phyloP scores from a whole-genome alignment of 1,140 invertebrate genomes.

The Drosophila ohnishii region DNA sequence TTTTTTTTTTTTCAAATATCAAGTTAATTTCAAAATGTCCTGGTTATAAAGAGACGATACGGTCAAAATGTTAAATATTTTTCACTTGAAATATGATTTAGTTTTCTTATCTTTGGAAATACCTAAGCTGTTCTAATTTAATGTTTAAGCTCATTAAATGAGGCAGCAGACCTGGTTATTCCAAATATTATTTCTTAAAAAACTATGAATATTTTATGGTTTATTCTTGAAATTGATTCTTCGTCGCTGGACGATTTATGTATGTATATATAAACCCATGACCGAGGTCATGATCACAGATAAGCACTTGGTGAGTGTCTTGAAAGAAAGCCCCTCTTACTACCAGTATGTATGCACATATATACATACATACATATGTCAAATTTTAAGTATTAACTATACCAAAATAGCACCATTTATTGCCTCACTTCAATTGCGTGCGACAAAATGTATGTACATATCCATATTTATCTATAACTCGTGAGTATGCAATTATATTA shows the following conservation, averaged over 20 bases:
- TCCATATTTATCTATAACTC: background rate
- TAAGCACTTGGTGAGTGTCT: background rate
- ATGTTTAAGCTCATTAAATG: background rate
- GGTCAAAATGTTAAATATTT: background rate
- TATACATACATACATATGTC: no score
- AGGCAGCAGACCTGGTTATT: no score
- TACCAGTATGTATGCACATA: background rate
- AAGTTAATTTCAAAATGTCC: background rate
- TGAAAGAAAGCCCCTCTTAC: background rate
- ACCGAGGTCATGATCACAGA: background rate
- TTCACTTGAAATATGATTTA: background rate
- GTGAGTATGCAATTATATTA: conserved; percentile 6
- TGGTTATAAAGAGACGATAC: background rate
- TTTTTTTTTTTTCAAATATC: background rate
- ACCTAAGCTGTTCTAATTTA: no score
- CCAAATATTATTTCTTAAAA: background rate
- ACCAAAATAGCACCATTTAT: conserved; percentile 14
- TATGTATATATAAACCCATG: background rate
- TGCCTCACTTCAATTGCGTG: conserved; percentile 42
- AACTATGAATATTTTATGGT: no score
- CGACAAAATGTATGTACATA: conserved; percentile 24
- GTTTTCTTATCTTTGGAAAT: background rate
- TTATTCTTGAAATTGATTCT: background rate
- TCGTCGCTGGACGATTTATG: background rate
- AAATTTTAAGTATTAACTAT: conserved; percentile 2